Evolutionary conservation across 1,140 invertebrate genomes (phyloP).

Genomic region (Heliothis virescens): DNA sequence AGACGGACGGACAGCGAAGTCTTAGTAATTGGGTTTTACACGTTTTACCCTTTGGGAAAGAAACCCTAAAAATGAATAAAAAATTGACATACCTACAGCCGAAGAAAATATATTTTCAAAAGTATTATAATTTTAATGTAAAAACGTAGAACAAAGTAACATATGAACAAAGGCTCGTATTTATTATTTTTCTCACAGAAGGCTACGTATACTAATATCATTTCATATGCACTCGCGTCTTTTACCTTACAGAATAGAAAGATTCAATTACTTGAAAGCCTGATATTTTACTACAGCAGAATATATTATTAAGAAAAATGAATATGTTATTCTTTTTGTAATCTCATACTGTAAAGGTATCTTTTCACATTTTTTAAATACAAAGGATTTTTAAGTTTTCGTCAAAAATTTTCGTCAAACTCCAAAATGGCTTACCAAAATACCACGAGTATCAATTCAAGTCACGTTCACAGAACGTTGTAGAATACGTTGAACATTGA

Average conservation of each 20-base stretch:
- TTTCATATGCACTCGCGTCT: conserved; percentile 28
- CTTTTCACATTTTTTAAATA: too few species aligned
- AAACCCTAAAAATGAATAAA: too few species aligned
- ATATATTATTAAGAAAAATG: conserved; percentile 26
- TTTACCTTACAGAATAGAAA: conserved; percentile 18
- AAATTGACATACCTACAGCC: too few species aligned
- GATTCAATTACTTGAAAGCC: conserved; percentile 25
- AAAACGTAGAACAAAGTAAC: too few species aligned
- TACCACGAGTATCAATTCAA: neutral
- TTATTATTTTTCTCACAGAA: neutral
- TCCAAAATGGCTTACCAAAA: too few species aligned
- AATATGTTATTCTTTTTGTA: neutral
- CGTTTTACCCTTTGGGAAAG: too few species aligned
- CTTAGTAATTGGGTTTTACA: too few species aligned
- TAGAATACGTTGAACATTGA: neutral
- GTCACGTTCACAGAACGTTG: neutral
- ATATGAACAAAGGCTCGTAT: neutral
- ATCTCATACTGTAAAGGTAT: neutral
- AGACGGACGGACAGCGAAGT: too few species aligned
- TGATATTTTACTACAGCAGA: conserved; percentile 13
- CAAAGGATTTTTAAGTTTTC: too few species aligned
- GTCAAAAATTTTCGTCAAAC: too few species aligned
- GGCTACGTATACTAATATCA: neutral
- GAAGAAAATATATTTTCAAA: too few species aligned
- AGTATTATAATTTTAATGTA: too few species aligned